phyloP scores from a whole-genome alignment of 2,797 vertebrate species.

The Eulemur coronatus region DNA sequence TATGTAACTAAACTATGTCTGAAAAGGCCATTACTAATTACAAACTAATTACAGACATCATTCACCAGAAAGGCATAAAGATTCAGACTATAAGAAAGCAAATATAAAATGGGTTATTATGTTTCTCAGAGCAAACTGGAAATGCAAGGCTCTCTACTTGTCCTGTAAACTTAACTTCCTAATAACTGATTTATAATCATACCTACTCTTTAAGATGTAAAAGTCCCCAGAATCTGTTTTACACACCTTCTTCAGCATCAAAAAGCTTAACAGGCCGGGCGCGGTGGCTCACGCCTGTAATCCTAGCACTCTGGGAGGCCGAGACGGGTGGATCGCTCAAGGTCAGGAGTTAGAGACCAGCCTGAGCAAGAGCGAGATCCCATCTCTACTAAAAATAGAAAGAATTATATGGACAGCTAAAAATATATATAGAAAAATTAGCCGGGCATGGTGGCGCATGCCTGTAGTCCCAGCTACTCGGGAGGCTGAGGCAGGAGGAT shows the following conservation, averaged over 20 bases:
- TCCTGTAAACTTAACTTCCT: not conserved
- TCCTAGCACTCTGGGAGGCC: no score
- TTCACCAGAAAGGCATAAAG: not conserved
- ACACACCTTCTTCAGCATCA: not conserved
- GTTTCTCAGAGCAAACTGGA: not conserved
- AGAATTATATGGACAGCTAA: no score
- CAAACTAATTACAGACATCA: not conserved
- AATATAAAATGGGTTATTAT: not conserved
- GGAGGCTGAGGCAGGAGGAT: no score
- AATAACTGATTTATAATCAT: not conserved
- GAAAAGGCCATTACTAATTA: not conserved
- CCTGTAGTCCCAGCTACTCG: no score
- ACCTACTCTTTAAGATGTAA: not conserved
- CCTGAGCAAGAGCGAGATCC: no score
- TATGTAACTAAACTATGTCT: not conserved
- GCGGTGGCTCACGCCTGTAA: no score
- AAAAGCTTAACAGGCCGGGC: not conserved
- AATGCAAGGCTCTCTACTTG: not conserved
- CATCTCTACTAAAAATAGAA: no score
- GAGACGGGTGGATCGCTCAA: fast-evolving
- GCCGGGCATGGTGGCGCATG: no score
- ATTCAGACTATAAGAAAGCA: not conserved
- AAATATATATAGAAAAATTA: no score
- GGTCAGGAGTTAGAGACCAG: no score
- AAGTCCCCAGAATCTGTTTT: not conserved